Base-by-base conservation (phyloP, 2,888 invertebrate genomes). In the Rhamphomyia laevipes region DNA sequence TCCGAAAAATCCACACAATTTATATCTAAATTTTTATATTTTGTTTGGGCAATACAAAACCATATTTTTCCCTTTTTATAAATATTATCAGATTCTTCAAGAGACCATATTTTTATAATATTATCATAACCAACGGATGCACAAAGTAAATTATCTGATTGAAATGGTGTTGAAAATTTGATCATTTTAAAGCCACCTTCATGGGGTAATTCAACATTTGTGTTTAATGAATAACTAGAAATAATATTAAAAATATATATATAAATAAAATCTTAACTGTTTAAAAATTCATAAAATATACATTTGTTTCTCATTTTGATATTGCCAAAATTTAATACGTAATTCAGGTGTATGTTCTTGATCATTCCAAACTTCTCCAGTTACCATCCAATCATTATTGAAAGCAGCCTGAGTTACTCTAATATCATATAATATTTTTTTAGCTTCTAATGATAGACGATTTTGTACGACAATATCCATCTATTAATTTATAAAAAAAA, bases 291-390 rank as follows among this genome's bases (percentile, higher is more conserved):
- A 59, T 63, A 68, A 16, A 33, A 17, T 27, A 30, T 72, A 84
- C 81, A 66, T 74, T 67, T 85, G 83, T 45, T 72, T 68, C 38
- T 73, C 67, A 2, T 67, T 61, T 56, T 78, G 67, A 59, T 76
- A 86, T 49, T 71, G 60, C 87, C 88, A 89, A 67, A 88, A 88
- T 62, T 88, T 89, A 1, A 89, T 70, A 48, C 81, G 71, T 5
- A 81, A 68, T 67, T 87, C 86, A 6, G 75, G 72, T 45, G 71
- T 67, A 51, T 75, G 74, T 41, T 75, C 64, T 23, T 72, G 67
- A 64, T 83, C 81, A 58, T 78, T 73, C 51, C 78, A 71, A 50
- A 75, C 72, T 62, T 83, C 82, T 6, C 78, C 74, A 0, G 87
- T 87, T 9, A 80, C 84, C 71, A 89, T 73, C 88, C 89, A 89